Base-by-base conservation (phyloP, 1,140 invertebrate species). In the Druon quercuslanigerum region DNA sequence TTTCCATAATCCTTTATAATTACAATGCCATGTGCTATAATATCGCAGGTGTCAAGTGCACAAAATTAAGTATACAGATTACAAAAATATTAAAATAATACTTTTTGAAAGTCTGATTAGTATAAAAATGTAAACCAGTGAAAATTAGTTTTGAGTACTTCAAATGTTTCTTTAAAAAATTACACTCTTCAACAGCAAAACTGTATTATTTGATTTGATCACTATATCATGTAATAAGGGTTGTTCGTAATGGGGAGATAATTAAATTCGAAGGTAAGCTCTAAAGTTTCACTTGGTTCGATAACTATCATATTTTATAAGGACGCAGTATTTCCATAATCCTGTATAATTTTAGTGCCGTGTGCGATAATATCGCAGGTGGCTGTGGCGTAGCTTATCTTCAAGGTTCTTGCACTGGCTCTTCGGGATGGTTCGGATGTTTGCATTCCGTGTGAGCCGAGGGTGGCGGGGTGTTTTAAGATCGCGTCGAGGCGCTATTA, bases 331-430 rank as follows among this genome's bases (percentile, higher is more conserved):
- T 66, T 66, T 66, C 60, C 60, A 66, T 66, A 66, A 66, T 66
- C 60, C 60, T 66, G 60, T 66, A 66, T 66, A 66, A 66, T 66
- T 66, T 66, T 40, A 66, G 60, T 66, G 33, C 14, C 33, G 13
- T 66, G 60, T 66, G 60, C 60, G 60, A 66, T 66, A 40, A 66
- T 66, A 66, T 66, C 60, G 25, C 60, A 66, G 60, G 60, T 66
- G 60, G 60, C 60, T 66, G 60, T 40, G 60, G 60, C 60, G 9
- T 66, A 66, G 25, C 60, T 66, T 66, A 66, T 66, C 60, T 40
- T 20, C 6, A 66, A 40, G 60, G 60, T 66, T 66, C 60, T 66
- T 66, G 60, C 60, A 6, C 56, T 57, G 9, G 4, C 60, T 66
- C 33, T 40, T 66, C 13, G 33, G 16, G 25, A 33, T 40, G 60